phyloP scores from a whole-genome alignment of 2,888 invertebrate genomes.

The Patella caerulea region DNA sequence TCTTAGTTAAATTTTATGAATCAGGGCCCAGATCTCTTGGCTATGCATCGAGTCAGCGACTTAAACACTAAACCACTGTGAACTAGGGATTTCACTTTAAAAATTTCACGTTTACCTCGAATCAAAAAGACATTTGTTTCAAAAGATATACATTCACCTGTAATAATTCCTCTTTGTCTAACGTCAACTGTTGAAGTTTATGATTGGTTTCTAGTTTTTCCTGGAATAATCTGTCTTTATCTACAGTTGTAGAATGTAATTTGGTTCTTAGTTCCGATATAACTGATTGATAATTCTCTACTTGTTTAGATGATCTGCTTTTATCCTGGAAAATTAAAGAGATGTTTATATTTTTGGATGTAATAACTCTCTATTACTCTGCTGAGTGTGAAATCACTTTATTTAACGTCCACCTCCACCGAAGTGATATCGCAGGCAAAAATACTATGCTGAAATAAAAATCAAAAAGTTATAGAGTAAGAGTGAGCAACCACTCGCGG shows the following conservation, averaged over 20 bases:
- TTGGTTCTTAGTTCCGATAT: constrained; percentile 56
- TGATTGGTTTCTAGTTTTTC: constrained; percentile 62
- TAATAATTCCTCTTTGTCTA: constrained; percentile 60
- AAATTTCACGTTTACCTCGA: neutral
- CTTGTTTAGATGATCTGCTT: constrained; percentile 46
- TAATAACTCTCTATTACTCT: too few species aligned
- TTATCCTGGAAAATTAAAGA: constrained; percentile 53
- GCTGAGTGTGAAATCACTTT: too few species aligned
- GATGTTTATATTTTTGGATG: too few species aligned
- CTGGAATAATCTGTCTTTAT: constrained; percentile 62
- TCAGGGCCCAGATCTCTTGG: too few species aligned
- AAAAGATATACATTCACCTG: constrained; percentile 42
- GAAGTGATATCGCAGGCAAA: too few species aligned
- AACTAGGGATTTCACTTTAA: neutral
- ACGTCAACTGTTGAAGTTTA: constrained; percentile 55
- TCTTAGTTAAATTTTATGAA: too few species aligned
- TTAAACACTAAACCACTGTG: neutral
- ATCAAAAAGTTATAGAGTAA: too few species aligned
- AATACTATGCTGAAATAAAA: too few species aligned
- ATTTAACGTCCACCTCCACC: too few species aligned
- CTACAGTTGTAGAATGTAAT: constrained; percentile 49
- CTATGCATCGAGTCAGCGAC: too few species aligned
- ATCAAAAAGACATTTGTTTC: neutral
- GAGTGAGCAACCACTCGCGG: too few species aligned
- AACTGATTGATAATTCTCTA: constrained; percentile 55